Percentiles rank a stretch among this genome's conserved stretches.
phyloP scores from a whole-genome alignment of 2,888 invertebrate species.

The Morpho deidamia region DNA sequence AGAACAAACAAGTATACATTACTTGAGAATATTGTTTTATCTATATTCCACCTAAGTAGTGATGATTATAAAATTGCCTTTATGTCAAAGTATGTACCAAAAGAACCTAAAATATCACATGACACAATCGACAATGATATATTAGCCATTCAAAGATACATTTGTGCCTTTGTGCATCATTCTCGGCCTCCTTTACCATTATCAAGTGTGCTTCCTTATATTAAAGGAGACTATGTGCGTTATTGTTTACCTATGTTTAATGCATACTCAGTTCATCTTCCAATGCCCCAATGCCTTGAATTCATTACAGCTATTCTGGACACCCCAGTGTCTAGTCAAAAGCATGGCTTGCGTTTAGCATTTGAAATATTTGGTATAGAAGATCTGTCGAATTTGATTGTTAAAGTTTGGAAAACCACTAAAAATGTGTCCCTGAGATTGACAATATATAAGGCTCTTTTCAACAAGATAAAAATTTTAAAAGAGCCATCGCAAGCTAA shows the following conservation, averaged over 20 bases:
- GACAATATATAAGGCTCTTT: slow-evolving; percentile 38
- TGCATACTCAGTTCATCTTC: slow-evolving; percentile 38
- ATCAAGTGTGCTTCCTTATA: slow-evolving; percentile 31
- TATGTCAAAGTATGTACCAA: slow-evolving; percentile 38
- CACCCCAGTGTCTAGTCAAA: slow-evolving; percentile 45
- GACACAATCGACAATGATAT: slow-evolving; percentile 28
- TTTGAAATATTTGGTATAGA: slow-evolving; percentile 40
- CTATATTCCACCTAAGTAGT: slow-evolving; percentile 40
- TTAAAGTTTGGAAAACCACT: slow-evolving; percentile 39
- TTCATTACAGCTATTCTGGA: slow-evolving; percentile 41
- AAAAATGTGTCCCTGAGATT: slow-evolving; percentile 43
- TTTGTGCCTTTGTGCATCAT: slow-evolving; percentile 40
- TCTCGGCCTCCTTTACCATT: slow-evolving; percentile 46
- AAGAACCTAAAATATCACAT: slow-evolving; percentile 37
- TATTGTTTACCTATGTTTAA: slow-evolving; percentile 42
- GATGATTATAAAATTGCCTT: slow-evolving; percentile 33
- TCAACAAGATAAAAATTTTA: slow-evolving; percentile 30
- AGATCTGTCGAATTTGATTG: slow-evolving; percentile 34
- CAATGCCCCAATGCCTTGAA: slow-evolving; percentile 30
- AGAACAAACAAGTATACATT: background rate
- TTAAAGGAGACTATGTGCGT: slow-evolving; percentile 46
- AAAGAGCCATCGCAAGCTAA: slow-evolving; percentile 25
- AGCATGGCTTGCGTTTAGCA: slow-evolving; percentile 47
- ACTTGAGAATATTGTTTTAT: slow-evolving; percentile 30
- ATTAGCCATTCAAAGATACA: slow-evolving; percentile 37